Evolutionary conservation across 2,797 vertebrate genomes (phyloP).

Genomic region (Alcedo atthis): DNA sequence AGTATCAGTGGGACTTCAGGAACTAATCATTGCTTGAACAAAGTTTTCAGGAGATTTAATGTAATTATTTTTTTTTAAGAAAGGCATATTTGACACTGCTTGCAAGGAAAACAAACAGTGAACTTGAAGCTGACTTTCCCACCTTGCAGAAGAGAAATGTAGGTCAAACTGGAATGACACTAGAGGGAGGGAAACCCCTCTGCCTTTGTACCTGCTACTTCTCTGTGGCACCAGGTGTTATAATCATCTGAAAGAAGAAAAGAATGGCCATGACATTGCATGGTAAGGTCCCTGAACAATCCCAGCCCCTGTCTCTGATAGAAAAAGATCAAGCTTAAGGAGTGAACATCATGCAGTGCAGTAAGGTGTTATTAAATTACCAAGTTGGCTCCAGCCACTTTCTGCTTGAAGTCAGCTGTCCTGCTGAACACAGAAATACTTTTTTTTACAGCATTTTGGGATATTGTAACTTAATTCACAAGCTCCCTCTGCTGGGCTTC

Average conservation of each 20-base stretch:
- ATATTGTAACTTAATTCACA: slow-evolving; percentile 27
- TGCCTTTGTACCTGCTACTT: not conserved
- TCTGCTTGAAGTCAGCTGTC: not conserved
- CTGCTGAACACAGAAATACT: not conserved
- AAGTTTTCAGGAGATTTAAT: not conserved
- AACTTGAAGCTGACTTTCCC: not conserved
- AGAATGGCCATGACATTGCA: not conserved
- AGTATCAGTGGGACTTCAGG: not conserved
- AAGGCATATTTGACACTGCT: not conserved
- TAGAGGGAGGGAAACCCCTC: not conserved
- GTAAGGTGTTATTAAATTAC: not conserved
- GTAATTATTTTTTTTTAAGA: not conserved
- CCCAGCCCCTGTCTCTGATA: not conserved
- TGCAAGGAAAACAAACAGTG: not conserved
- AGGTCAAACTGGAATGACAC: not conserved
- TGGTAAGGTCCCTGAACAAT: not conserved
- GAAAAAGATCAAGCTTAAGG: not conserved
- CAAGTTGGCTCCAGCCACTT: not conserved
- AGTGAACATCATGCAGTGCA: not conserved
- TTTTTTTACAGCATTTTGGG: not conserved
- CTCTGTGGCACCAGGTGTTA: not conserved
- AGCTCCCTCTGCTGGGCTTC: slow-evolving; percentile 76
- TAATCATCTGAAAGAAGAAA: not conserved
- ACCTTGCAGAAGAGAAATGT: not conserved
- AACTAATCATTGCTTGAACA: not conserved